phyloP scores from a whole-genome alignment of 2,113 vertebrate species.

The Boulengeromyrus knoepffleri region DNA sequence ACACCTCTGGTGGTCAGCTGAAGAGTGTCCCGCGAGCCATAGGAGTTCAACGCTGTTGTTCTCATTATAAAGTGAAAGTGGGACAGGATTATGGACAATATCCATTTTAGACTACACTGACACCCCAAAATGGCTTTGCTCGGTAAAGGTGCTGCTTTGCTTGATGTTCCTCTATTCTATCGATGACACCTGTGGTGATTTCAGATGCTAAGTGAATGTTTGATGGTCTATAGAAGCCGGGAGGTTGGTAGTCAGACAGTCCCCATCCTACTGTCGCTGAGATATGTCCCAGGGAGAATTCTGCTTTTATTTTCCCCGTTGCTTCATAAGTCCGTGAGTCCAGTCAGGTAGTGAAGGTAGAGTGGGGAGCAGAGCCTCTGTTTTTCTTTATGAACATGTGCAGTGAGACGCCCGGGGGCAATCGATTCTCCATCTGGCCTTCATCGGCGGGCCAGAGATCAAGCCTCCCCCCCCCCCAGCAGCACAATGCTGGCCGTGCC shows the following conservation, averaged over 20 bases:
- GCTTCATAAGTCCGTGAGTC: neutral
- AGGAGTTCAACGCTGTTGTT: neutral
- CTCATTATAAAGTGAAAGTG: neutral
- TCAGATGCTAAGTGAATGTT: slow-evolving; percentile 11
- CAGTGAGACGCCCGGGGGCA: neutral
- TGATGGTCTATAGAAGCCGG: slow-evolving; percentile 1
- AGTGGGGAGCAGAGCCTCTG: neutral
- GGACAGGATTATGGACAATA: neutral
- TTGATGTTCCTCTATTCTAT: neutral
- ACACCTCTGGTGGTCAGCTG: neutral
- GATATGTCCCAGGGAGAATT: neutral
- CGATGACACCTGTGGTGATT: slow-evolving; percentile 1
- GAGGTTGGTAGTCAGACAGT: neutral
- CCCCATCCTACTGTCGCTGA: neutral
- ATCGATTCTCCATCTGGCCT: slow-evolving; percentile 8
- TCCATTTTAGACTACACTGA: neutral
- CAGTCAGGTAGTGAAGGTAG: neutral
- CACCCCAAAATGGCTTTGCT: neutral
- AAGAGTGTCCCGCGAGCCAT: neutral
- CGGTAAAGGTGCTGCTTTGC: neutral
- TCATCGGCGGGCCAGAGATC: neutral
- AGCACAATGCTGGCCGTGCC: neutral
- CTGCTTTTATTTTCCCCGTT: neutral
- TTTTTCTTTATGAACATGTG: slow-evolving; percentile 15
- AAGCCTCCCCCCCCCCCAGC: neutral